Evolutionary conservation across 2,888 invertebrate genomes (phyloP).

Genomic region (Caenorhabditis sp.): DNA sequence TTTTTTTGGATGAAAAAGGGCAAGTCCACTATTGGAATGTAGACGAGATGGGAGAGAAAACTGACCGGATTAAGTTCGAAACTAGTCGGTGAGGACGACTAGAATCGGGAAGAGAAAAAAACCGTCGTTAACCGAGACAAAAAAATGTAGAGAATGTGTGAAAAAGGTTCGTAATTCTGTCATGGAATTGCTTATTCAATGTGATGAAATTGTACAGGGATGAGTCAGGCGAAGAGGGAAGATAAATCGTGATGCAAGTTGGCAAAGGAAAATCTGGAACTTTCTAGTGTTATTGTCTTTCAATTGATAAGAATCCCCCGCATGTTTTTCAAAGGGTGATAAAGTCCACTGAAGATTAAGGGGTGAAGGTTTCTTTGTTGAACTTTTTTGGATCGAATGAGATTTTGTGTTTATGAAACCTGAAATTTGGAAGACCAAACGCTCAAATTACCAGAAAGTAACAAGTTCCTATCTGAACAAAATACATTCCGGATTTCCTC

Average conservation of each 20-base stretch:
- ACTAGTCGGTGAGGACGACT: constrained; percentile 40
- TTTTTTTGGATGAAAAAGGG: constrained; percentile 7
- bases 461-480: too few relatives aligned
- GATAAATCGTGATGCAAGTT: not conserved
- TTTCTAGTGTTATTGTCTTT: not conserved
- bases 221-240: not conserved
- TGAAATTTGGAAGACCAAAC: too few relatives aligned
- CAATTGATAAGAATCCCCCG: too few relatives aligned
- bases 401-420: too few relatives aligned
- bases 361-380: too few relatives aligned
- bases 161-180: constrained; percentile 34
- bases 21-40: constrained; percentile 27
- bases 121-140: constrained; percentile 15
- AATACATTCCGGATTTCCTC: too few relatives aligned
- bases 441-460: too few relatives aligned
- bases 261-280: not conserved
- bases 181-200: constrained; percentile 11
- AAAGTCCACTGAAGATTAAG: too few relatives aligned
- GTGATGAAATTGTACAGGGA: constrained; percentile 23
- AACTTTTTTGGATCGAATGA: too few relatives aligned
- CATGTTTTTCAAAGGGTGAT: too few relatives aligned
- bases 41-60: not conserved
- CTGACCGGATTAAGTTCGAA: constrained; percentile 43
- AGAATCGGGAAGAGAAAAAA: constrained; percentile 19
- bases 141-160: constrained; percentile 17